A percentile compares a stretch with the other conserved stretches of the same genome.
Evolutionary conservation across 37 sponge, comb jelly and placozoan species (phyloP).

Genomic region (Diacarnus erythraeanus): DNA sequence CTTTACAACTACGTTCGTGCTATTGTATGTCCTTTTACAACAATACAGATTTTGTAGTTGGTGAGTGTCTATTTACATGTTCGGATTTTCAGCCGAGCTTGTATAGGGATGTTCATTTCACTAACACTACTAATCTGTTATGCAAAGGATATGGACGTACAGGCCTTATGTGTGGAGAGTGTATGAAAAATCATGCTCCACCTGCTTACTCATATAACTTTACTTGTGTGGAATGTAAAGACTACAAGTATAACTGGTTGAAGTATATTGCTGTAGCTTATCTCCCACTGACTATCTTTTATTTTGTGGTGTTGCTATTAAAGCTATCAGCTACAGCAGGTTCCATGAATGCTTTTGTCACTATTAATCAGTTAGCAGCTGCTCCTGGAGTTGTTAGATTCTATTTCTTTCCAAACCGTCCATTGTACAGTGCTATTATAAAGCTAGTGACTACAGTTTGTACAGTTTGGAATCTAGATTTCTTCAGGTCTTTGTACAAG

Average conservation of each 20-base stretch:
- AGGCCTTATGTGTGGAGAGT: constrained; percentile 30
- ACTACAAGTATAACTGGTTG: neutral
- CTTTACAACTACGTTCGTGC: neutral
- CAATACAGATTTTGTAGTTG: neutral
- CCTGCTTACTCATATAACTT: constrained; percentile 40
- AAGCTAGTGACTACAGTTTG: neutral
- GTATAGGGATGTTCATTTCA: neutral
- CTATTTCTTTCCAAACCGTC: neutral
- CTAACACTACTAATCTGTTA: neutral
- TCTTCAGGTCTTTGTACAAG: neutral
- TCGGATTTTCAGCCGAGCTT: neutral
- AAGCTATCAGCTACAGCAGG: constrained; percentile 4
- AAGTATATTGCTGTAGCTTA: constrained; percentile 18
- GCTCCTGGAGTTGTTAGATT: neutral
- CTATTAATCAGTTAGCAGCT: neutral
- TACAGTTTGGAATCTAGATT: constrained; percentile 15
- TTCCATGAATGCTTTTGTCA: neutral
- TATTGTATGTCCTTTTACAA: neutral
- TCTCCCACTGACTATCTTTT: constrained; percentile 51
- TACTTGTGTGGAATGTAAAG: neutral
- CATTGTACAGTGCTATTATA: no score
- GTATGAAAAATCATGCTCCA: constrained; percentile 12
- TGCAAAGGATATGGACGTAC: neutral
- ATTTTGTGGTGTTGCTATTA: constrained; percentile 41
- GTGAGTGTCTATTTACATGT: neutral